phyloP scores from a whole-genome alignment of 2,888 invertebrate genomes.

The Rosalia funebris region DNA sequence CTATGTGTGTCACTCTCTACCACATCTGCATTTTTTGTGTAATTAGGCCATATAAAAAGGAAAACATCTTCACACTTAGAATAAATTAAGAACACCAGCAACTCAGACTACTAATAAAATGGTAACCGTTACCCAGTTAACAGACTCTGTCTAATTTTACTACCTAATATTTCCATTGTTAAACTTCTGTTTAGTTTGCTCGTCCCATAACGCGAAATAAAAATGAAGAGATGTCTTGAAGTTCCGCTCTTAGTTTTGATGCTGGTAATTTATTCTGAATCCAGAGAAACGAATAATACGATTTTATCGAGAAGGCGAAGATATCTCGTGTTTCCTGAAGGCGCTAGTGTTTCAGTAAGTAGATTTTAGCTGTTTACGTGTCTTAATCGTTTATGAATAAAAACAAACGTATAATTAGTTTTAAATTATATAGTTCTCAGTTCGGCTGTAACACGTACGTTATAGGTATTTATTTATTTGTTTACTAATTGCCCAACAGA shows the following conservation, averaged over 20 bases:
- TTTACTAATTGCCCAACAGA: too few species aligned
- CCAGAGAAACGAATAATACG: neutral
- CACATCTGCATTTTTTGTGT: too few species aligned
- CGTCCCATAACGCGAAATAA: neutral
- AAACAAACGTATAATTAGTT: too few species aligned
- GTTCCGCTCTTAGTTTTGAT: conserved; percentile 6
- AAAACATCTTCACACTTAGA: conserved; percentile 8
- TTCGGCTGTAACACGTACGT: too few species aligned
- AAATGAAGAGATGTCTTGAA: conserved; percentile 11
- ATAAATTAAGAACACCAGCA: conserved; percentile 16
- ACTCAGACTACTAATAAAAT: conserved; percentile 12
- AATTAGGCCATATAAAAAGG: neutral
- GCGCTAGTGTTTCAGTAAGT: conserved; percentile 21
- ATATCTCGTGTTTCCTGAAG: conserved; percentile 33
- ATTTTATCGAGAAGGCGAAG: conserved; percentile 28
- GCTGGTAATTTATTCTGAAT: neutral
- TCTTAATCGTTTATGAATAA: too few species aligned
- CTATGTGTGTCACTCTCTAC: too few species aligned
- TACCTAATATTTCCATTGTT: neutral
- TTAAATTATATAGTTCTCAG: too few species aligned
- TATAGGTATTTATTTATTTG: too few species aligned
- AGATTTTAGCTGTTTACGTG: neutral
- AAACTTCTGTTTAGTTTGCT: neutral
- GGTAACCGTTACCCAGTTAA: conserved; percentile 17
- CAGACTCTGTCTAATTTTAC: conserved; percentile 8